Evolutionary conservation across 2,888 invertebrate genomes (phyloP), one percentile per base, ranked within the genome.

Genomic region (Cephus pygmeus): DNA sequence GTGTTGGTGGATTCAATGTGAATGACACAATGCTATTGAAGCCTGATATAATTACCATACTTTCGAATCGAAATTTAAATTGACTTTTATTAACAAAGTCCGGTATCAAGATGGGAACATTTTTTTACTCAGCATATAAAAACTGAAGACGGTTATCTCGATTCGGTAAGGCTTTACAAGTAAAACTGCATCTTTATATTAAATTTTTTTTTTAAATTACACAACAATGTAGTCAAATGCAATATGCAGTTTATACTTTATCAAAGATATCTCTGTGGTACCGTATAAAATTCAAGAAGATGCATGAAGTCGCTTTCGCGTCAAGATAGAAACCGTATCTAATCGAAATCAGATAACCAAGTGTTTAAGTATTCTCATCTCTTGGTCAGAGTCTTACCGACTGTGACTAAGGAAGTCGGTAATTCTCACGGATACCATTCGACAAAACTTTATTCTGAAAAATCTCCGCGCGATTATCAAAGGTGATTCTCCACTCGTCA

Each of bases 11-110:
- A 73, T 81, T 80, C 80, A 79, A 80, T 81, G 73, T 79, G 81
- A 81, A 82, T 81, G 83, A 81, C 80, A 81, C 80, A 76, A 76
- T 73, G 80, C 80, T 80, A 81, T 81, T 82, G 81, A 80, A 76
- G 77, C 75, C 75, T 79, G 77, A 74, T 78, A 81, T 81, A 81
- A 83, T 83, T 80, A 81, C 80, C 80, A 78, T 84, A 81, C 80
- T 80, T 79, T 79, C 77, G 77, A 80, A 81, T 80, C 79, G 81
- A 82, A 83, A 82, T 83, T 84, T 82, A 81, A 83, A 84, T 84
- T 83, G 83, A 82, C 83, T 83, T 81, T 76, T 79, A 79, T 82
- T 79, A 76, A 81, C 68, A 11, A 30, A 74, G 34, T 35, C 23
- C 15, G 15, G 15, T 9, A 23, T 56, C 40, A 2, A 56, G 23